Percentiles rank a stretch among this genome's conserved stretches.
These are phyloP conservation scores for Girardia tigrina DNA, from an alignment of 2,888 invertebrate genomes.

Conservation along the genomic window DNA sequence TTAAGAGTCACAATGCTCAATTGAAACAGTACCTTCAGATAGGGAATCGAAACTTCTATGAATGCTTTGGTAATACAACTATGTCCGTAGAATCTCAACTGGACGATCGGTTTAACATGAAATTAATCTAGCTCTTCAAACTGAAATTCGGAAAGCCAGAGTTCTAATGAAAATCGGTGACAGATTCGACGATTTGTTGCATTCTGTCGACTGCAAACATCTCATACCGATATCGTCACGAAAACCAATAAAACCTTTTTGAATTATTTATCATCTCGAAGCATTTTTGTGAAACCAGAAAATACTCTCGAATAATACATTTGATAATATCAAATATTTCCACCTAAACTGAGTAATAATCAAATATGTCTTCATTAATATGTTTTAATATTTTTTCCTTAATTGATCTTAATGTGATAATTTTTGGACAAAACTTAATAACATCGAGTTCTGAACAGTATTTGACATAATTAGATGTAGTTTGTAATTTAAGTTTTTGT, in stretches of 20 bases:
- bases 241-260: neutral
- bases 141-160: neutral
- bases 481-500: conserved; percentile 23
- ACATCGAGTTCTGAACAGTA: neutral
- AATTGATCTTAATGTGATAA: neutral
- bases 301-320: neutral
- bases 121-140: neutral
- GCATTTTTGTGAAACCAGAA: neutral
- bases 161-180: neutral
- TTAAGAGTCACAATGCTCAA: too few relatives aligned
- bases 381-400: neutral
- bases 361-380: neutral
- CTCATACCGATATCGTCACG: neutral
- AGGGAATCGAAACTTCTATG: too few relatives aligned
- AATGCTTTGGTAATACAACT: too few relatives aligned
- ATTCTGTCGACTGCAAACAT: neutral
- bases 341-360: neutral
- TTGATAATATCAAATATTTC: neutral
- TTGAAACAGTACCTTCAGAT: too few relatives aligned
- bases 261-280: neutral
- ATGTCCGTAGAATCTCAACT: conserved; percentile 12
- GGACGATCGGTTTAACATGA: neutral
- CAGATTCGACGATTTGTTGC: neutral
- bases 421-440: neutral
- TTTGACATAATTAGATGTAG: conserved; percentile 10